phyloP scores from a whole-genome alignment of 2,797 vertebrate genomes.

The Acanthurus leucopareius region DNA sequence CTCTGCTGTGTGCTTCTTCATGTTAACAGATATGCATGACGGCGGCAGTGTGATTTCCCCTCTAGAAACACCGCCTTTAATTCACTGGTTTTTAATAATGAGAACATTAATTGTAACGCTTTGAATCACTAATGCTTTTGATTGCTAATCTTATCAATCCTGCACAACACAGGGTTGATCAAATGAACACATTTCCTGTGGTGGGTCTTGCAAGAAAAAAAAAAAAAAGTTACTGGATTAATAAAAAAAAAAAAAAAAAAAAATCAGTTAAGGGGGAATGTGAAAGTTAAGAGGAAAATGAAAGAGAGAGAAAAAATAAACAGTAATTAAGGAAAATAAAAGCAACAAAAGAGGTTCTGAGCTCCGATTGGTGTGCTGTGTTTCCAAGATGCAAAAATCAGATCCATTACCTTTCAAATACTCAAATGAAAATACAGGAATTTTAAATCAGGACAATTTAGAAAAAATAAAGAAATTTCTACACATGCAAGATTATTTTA shows the following conservation, averaged over 20 bases:
- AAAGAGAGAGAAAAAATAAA: constrained; percentile 21
- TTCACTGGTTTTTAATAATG: constrained; percentile 71
- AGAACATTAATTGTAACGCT: constrained; percentile 71
- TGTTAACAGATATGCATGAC: constrained; percentile 73
- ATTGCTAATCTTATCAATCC: constrained; percentile 82
- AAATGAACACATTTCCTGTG: constrained; percentile 79
- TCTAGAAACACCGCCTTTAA: constrained; percentile 67
- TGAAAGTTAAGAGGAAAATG: constrained; percentile 51
- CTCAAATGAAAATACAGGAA: not conserved
- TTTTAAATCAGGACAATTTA: constrained; percentile 5
- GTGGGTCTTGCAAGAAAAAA: constrained; percentile 60
- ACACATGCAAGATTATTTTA: constrained; percentile 30
- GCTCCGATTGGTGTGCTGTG: not conserved
- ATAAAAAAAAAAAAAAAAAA: constrained; percentile 35
- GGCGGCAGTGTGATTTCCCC: constrained; percentile 65
- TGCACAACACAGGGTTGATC: constrained; percentile 78
- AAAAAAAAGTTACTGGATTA: constrained; percentile 48
- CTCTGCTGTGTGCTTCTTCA: constrained; percentile 64
- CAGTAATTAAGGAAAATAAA: constrained; percentile 32
- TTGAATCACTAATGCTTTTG: constrained; percentile 77
- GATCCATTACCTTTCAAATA: constrained; percentile 20
- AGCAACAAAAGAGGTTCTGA: constrained; percentile 40
- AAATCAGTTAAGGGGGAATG: constrained; percentile 35
- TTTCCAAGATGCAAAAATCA: constrained; percentile 39
- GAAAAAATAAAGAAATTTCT: too few species aligned